Evolutionary conservation across 2,113 vertebrate species (phyloP), one percentile per base, ranked within the genome.

Genomic region (Haemorhous mexicanus): DNA sequence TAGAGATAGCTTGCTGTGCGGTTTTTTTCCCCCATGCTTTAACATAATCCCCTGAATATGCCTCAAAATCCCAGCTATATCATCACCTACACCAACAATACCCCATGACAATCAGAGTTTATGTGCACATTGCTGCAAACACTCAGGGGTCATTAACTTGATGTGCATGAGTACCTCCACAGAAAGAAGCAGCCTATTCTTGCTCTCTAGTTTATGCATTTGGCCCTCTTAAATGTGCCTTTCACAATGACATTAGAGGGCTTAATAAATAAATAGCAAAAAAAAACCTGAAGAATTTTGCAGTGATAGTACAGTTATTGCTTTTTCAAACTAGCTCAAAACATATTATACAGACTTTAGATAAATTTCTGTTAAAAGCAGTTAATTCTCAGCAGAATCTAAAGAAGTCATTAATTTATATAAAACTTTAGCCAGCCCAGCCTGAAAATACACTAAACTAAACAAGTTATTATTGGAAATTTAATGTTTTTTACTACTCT

Each of bases 11-110:
- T 86, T 56, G 15, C 41, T 44, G 4, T 32, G 32, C 2, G 0
- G 0, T 24, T 68, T 47, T 72, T 32, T 4, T 0, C 8, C 2
- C 3, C 7, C 4, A 11, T 9, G 4, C 32, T 90, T 88, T 80
- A 37, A 92, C 69, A 33, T 19, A 88, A 49, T 16, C 6, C n/a
- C 13, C 16, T 46, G 46, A 76, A 66, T 16, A 52, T 1, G 1
- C n/a, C 41, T 64, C n/a, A 64, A 72, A 82, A 85, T 83, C 79
- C 46, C 1, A 3, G 26, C 13, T 16, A 58, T 32, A 46, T 35
- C 49, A 58, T 53, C 58, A 73, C 14, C 41, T 24, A 83, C 23
- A 4, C 7, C 27, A 67, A 17, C 16, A 87, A 76, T 41, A 86
- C 6, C 4, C 33, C 30, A 59, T 11, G 8, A 74, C 30, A 70